Conservation (phyloP, 2,797 vertebrate genomes). For the Leptoclinus maculatus region DNA sequence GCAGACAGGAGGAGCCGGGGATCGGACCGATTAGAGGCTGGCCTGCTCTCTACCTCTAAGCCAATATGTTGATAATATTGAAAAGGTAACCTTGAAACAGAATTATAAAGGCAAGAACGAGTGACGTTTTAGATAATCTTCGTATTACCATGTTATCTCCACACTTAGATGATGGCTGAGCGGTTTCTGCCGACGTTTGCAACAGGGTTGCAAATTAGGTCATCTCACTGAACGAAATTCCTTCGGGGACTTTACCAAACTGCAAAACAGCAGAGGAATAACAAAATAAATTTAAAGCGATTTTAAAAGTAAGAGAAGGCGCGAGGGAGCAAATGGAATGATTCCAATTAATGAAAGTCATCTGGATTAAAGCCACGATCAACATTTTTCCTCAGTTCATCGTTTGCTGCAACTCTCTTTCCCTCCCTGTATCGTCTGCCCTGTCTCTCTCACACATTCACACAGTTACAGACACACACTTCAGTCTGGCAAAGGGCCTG, state of each 20-base stretch:
- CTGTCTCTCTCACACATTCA: background rate
- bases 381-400: background rate
- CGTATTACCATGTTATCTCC: background rate
- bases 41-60: background rate
- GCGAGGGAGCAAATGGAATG: slow-evolving; percentile 17
- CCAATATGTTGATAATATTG: background rate
- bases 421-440: background rate
- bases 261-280: slow-evolving; percentile 26
- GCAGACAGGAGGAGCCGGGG: background rate
- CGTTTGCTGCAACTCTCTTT: background rate
- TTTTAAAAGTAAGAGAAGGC: slow-evolving; percentile 27
- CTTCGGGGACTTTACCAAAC: slow-evolving; percentile 29
- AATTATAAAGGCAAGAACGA: slow-evolving; percentile 2
- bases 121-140: background rate
- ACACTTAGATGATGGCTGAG: slow-evolving; percentile 25
- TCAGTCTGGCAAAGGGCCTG: slow-evolving; percentile 61
- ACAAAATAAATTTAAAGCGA: slow-evolving; percentile 34
- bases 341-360: slow-evolving; percentile 44
- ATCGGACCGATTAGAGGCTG: background rate
- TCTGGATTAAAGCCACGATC: slow-evolving; percentile 34
- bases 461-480: slow-evolving; percentile 39
- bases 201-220: slow-evolving; percentile 61
- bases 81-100: slow-evolving; percentile 47
- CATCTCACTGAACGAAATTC: slow-evolving; percentile 28
- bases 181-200: slow-evolving; percentile 34